A percentile compares a stretch with the other conserved stretches of the same genome.
These are phyloP conservation scores for Brevimyrus niger DNA, from an alignment of 2,113 vertebrate genomes.

Conservation along the genomic window DNA sequence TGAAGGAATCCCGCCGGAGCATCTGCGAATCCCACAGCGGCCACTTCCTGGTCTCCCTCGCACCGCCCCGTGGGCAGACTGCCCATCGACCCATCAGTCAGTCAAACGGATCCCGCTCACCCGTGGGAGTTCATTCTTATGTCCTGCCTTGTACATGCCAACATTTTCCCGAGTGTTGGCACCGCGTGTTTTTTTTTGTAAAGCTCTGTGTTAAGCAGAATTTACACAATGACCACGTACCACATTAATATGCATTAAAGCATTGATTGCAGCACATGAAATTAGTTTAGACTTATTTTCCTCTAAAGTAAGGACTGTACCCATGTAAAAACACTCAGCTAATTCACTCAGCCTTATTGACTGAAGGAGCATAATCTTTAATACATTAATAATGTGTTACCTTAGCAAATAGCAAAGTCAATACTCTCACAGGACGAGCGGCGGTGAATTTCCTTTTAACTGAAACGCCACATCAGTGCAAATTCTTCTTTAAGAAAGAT, in stretches of 20 bases:
- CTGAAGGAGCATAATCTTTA: neutral
- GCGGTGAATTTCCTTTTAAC: neutral
- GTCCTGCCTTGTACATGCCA: neutral
- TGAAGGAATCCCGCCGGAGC: neutral
- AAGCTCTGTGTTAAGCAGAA: neutral
- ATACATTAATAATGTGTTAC: conserved; percentile 4
- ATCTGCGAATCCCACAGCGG: neutral
- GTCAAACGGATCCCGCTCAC: neutral
- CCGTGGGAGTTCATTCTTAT: neutral
- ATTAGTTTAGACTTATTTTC: neutral
- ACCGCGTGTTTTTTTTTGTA: neutral
- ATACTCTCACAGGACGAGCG: neutral
- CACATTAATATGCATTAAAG: neutral
- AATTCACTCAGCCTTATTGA: neutral
- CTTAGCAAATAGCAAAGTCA: neutral
- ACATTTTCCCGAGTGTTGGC: neutral
- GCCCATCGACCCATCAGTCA: neutral
- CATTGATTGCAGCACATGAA: neutral
- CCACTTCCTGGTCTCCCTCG: neutral
- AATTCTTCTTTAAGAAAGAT: neutral
- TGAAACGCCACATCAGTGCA: neutral
- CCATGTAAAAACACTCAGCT: neutral
- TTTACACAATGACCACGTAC: neutral
- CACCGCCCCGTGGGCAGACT: neutral
- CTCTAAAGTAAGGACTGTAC: neutral